A percentile compares a stretch with the other conserved stretches of the same genome.
phyloP scores from a whole-genome alignment of 2,888 invertebrate genomes.

The Chalcis sispes region DNA sequence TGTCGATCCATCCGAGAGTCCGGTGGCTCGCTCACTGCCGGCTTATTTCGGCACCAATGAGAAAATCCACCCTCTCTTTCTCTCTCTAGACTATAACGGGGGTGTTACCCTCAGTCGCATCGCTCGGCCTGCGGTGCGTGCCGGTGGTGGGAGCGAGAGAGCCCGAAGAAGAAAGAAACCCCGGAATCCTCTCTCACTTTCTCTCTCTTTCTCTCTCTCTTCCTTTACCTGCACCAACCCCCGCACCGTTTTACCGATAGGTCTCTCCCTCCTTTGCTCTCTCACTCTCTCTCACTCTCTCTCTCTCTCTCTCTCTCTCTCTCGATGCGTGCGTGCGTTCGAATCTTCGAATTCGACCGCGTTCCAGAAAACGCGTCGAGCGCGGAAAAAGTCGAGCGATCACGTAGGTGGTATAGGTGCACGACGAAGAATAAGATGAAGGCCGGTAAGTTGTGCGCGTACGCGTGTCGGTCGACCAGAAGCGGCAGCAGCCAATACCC shows the following conservation, averaged over 20 bases:
- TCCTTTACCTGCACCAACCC: slow-evolving; percentile 21
- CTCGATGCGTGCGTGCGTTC: too few species aligned
- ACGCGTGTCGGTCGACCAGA: slow-evolving; percentile 5
- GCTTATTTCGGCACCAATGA: slow-evolving; percentile 15
- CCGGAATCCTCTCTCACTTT: not conserved
- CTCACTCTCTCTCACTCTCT: not conserved
- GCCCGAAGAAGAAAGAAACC: slow-evolving; percentile 38
- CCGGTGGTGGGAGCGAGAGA: slow-evolving; percentile 58
- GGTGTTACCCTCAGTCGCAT: slow-evolving; percentile 58
- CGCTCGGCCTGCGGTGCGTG: too few species aligned
- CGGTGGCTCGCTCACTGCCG: slow-evolving; percentile 53
- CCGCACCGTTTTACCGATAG: slow-evolving; percentile 15
- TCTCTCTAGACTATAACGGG: slow-evolving; percentile 36
- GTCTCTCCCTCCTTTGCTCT: slow-evolving; percentile 1
- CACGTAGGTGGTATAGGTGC: not conserved
- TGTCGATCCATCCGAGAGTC: slow-evolving; percentile 55
- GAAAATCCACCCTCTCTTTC: slow-evolving; percentile 50
- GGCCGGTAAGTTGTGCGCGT: not conserved
- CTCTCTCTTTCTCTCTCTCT: not conserved
- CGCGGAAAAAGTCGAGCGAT: not conserved
- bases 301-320: not conserved
- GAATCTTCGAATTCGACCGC: too few species aligned
- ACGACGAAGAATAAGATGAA: not conserved
- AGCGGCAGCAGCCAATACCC: slow-evolving; percentile 66
- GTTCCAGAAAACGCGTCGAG: not conserved